Conservation (phyloP, 2,888 invertebrate species). For the Panopea generosa region DNA sequence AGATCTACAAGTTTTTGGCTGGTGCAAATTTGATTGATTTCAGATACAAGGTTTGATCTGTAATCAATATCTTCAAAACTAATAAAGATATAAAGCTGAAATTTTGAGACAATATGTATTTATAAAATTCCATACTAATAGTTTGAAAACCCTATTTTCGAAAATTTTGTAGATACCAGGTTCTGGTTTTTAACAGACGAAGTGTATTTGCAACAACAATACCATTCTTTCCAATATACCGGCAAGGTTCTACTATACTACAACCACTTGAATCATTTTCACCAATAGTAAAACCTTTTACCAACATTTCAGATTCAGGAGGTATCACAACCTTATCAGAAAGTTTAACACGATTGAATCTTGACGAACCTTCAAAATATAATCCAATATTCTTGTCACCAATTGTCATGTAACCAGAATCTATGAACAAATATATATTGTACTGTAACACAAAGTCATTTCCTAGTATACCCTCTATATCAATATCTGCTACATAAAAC, state of each 20-base stretch:
- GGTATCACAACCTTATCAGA: constrained; percentile 12
- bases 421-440: background rate
- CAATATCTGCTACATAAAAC: constrained; percentile 8
- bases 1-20: too few relatives aligned
- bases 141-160: too few relatives aligned
- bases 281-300: constrained; percentile 7
- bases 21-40: too few relatives aligned
- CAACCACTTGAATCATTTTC: background rate
- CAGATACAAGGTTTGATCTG: too few relatives aligned
- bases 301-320: constrained; percentile 19
- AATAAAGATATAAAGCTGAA: too few relatives aligned
- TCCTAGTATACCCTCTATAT: constrained; percentile 16
- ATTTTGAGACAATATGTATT: too few relatives aligned
- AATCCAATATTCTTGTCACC: constrained; percentile 6
- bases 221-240: constrained; percentile 1
- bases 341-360: constrained; percentile 8
- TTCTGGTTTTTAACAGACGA: too few relatives aligned
- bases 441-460: constrained; percentile 10
- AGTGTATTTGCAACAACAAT: constrained; percentile 7
- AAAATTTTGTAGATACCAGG: too few relatives aligned
- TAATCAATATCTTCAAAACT: too few relatives aligned
- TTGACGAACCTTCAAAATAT: constrained; percentile 6
- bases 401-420: background rate
- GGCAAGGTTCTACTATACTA: constrained; percentile 7
- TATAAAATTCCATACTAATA: too few relatives aligned